Base-by-base conservation (phyloP, 2,888 invertebrate genomes). In the Xestia c-nigrum region DNA sequence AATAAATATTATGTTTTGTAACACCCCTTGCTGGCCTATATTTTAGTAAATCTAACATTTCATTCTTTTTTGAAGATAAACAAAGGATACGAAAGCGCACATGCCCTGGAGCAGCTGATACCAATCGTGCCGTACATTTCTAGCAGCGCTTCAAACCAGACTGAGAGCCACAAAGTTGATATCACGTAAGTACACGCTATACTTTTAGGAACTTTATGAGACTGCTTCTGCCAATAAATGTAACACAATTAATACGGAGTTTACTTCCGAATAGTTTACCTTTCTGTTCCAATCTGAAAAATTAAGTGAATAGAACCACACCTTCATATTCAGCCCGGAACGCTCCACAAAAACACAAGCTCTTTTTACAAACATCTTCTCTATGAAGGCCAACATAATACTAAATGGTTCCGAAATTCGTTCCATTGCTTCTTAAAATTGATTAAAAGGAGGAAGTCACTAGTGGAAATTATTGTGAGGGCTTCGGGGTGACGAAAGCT, bases 41-140 rank as follows among this genome's bases (percentile, higher is more conserved):
- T 10, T 66, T 7, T 14, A 24, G 24, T 57, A 31, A 43, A 9
- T 57, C 24, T 61, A 24, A 63, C 12, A n/a, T 19, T 12, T 50
- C 38, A 38, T 40, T 69, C 12, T 61, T 59, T 1, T 7, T 57
- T 63, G 4, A 76, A 94, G 94, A 90, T 94, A 47, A 84, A 89
- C 65, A 88, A 87, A 10, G 89, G 88, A 0, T 87, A 86, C 0
- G 88, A 87, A 0, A 92, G 89, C 68, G 86, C 89, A 6, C 79
- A 81, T 10, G 93, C 95, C 0, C 80, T 96, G 3, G 91, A 90
- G 9, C 90, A 95, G 72, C 87, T 96, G 3, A 91, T 91, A 72
- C 89, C 92, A 0, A 85, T 85, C 0, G 88, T 96, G 0, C 91
- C 94, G 0, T 47, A 89, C 1, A 89, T 96, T 1, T 43, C 86